phyloP scores from a whole-genome alignment of 2,888 invertebrate genomes.

The Tigriopus californicus region DNA sequence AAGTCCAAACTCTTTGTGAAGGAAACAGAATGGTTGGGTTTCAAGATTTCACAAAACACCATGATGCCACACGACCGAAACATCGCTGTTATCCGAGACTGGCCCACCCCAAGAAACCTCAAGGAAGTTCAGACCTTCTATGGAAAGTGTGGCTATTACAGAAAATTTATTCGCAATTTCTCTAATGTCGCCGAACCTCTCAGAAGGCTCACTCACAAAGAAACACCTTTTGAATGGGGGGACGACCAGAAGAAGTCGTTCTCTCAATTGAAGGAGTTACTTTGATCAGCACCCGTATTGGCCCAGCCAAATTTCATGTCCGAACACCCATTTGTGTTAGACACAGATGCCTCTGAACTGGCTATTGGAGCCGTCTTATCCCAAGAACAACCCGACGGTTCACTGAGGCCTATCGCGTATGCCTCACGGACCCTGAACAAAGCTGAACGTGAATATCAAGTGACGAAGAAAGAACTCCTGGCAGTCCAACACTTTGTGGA shows the following conservation, averaged over 20 bases:
- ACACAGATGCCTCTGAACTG: neutral
- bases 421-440: neutral
- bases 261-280: neutral
- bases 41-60: conserved; percentile 15
- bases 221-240: neutral
- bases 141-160: conserved; percentile 17
- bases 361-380: neutral
- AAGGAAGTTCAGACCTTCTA: conserved; percentile 18
- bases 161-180: conserved; percentile 16
- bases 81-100: conserved; percentile 16
- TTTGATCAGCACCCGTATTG: neutral
- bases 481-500: neutral
- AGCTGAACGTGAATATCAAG: neutral
- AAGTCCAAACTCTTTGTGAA: conserved; percentile 18
- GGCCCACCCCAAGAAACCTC: conserved; percentile 15
- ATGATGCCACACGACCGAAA: conserved; percentile 15
- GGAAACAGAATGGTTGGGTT: conserved; percentile 18
- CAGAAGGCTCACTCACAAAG: neutral
- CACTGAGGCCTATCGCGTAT: neutral
- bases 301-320: neutral
- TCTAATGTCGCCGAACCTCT: conserved; percentile 4
- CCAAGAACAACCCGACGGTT: neutral
- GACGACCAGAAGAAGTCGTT: neutral
- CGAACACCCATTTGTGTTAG: neutral
- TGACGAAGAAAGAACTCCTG: neutral